Evolutionary conservation across 1,140 invertebrate genomes (phyloP), one percentile per base, ranked within the genome.

Genomic region (Notospermus geniculatus): DNA sequence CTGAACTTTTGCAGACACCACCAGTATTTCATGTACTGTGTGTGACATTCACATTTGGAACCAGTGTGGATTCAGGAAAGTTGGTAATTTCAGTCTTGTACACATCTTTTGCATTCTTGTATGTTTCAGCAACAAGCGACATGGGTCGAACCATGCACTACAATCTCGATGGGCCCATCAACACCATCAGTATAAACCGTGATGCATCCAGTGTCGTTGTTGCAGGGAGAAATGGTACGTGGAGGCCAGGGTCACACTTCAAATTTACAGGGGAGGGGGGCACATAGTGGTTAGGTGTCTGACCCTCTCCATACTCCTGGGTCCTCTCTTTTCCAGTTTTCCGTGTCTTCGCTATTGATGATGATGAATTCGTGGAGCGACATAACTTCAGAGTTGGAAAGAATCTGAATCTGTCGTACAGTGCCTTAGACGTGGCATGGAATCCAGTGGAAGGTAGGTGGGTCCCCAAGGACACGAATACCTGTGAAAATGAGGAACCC

Each of bases 371-470:
- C 71, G 68, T 65, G 11, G 81, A 83, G 62, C 69, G 61, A 60
- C 55, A 71, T 13, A 97, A 97, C 84, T 84, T 97, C 57, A 83
- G 93, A 41, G 90, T 91, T 55, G 91, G 91, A 0, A 80, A 81
- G 61, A 60, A 73, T 60, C 64, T 68, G 28, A 73, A 73, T 55
- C 82, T 95, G 4, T 94, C 93, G 79, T 96, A 93, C 83, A 95
- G 92, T 1, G 93, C 92, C 30, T 94, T 93, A 75, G 94, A 97
- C 85, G 93, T 97, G 9, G 91, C 90, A 2, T 97, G 95, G 95
- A 95, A 91, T 82, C 86, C 86, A 15, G 86, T 89, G 65, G 92
- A 96, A 84, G 91, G 90, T 36, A 36, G 32, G 4, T 36, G 32
- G 32, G 15, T 36, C 15, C 32, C 4, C 32, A 15, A 15, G 32